Evolutionary conservation across 2,888 invertebrate genomes (phyloP).

Genomic region (Hipparchia semele): DNA sequence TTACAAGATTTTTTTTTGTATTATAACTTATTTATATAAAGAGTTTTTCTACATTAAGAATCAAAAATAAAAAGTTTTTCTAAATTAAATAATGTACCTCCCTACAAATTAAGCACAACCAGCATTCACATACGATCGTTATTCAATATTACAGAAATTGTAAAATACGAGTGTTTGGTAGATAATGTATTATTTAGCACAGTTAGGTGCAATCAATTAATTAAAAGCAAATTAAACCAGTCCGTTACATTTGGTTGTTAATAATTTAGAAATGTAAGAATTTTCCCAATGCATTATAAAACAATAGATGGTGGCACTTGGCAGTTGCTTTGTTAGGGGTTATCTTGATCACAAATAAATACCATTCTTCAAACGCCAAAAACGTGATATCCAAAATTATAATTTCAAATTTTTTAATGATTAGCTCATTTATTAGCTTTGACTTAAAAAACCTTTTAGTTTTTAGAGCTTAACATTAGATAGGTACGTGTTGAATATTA

Average conservation of each 20-base stretch:
- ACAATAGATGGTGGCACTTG: constrained; percentile 76
- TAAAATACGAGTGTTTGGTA: too few species aligned
- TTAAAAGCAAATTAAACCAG: constrained; percentile 69
- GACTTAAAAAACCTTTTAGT: neutral
- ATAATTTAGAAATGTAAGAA: constrained; percentile 60
- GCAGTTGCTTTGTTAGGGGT: constrained; percentile 66
- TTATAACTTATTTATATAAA: too few species aligned
- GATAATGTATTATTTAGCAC: neutral
- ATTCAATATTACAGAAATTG: too few species aligned
- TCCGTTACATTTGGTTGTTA: constrained; percentile 65
- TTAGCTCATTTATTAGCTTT: neutral
- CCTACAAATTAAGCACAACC: too few species aligned
- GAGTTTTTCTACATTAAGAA: too few species aligned
- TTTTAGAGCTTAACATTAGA: neutral
- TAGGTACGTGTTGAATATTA: neutral
- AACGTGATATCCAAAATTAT: constrained; percentile 19
- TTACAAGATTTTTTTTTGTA: too few species aligned
- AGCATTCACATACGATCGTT: too few species aligned
- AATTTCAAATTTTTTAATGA: constrained; percentile 25
- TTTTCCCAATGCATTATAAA: constrained; percentile 69
- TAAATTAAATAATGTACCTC: too few species aligned
- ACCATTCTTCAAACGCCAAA: constrained; percentile 58
- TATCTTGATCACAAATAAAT: constrained; percentile 72
- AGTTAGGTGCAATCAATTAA: constrained; percentile 46
- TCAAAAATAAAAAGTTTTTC: too few species aligned